Evolutionary conservation across 2,888 invertebrate genomes (phyloP), one percentile per base, ranked within the genome.

Genomic region (Odontomyia ornata): DNA sequence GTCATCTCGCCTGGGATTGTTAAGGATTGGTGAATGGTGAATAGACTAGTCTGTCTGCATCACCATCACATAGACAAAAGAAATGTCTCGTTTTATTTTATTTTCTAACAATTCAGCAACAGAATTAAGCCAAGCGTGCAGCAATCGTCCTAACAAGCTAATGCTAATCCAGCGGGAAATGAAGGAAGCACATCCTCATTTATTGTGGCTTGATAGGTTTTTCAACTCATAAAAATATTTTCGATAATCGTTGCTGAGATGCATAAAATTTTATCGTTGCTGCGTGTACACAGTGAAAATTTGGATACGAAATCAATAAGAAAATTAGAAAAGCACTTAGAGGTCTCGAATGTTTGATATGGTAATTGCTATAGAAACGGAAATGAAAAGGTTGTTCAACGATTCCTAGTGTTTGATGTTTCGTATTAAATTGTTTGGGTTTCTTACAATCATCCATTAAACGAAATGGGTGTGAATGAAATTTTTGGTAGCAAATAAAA

Each of bases 1-100:
- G 25, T 69, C 47, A 69, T 69, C 47, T 15, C 25, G 21, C 15
- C 47, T 47, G 69, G 69, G 25, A 69, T 69, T 69, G 28, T 43
- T n/a, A 46, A 47, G 21, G 69, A 13, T 60, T 11, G 60, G n/a
- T 18, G 28, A 13, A 65, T 11, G 60, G n/a, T 18, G 28, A 13
- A 65, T n/a, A 27, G 65, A 30, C 23, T 65, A 15, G 43, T 43
- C 46, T 28, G 64, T n/a, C 30, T 1, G 21, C 60, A 25, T 21
- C 47, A n/a, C n/a, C n/a, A 15, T 30, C 4, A 36, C 43, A 25
- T 21, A 46, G 57, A 60, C 21, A 23, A n/a, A 28, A 57, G 36
- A 23, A 46, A 71, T 47, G 52, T 25, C 27, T 36, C 30, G 57
- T 52, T 57, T 73, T 23, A 46, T 69, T 43, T 67, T 64, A 64